These are phyloP conservation scores for Porites australiensis DNA, from an alignment of 64 coral and sea anemone genomes.

Conservation along the genomic window DNA sequence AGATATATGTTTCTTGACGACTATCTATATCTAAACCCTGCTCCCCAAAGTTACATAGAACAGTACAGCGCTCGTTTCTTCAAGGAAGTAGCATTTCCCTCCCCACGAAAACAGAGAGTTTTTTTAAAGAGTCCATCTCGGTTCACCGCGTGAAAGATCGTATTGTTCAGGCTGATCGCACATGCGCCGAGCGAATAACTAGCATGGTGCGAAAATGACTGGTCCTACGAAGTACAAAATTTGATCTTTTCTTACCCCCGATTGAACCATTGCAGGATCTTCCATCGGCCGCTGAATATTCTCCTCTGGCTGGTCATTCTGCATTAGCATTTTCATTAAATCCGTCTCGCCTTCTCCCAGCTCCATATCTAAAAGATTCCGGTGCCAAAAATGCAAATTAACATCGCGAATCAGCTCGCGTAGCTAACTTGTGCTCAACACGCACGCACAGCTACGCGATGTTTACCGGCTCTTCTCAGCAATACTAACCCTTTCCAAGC, in stretches of 20 bases:
- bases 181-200: conserved; percentile 14
- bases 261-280: conserved; percentile 9
- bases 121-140: neutral
- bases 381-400: conserved; percentile 38
- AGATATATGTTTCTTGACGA: neutral
- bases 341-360: conserved; percentile 18
- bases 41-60: neutral
- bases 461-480: neutral
- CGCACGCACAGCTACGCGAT: neutral
- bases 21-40: neutral
- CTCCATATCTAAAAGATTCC: conserved; percentile 40
- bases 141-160: conserved; percentile 9
- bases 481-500: neutral
- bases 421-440: neutral
- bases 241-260: conserved; percentile 8
- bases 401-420: conserved; percentile 3
- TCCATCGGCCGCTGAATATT: conserved; percentile 30
- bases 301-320: conserved; percentile 25
- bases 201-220: conserved; percentile 30
- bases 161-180: conserved; percentile 10
- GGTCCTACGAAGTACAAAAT: neutral
- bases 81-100: conserved; percentile 13
- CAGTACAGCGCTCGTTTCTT: neutral
- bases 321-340: conserved; percentile 61
- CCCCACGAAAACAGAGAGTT: neutral